Conservation (phyloP, 2,797 vertebrate genomes). For the Acipenser ruthenus region DNA sequence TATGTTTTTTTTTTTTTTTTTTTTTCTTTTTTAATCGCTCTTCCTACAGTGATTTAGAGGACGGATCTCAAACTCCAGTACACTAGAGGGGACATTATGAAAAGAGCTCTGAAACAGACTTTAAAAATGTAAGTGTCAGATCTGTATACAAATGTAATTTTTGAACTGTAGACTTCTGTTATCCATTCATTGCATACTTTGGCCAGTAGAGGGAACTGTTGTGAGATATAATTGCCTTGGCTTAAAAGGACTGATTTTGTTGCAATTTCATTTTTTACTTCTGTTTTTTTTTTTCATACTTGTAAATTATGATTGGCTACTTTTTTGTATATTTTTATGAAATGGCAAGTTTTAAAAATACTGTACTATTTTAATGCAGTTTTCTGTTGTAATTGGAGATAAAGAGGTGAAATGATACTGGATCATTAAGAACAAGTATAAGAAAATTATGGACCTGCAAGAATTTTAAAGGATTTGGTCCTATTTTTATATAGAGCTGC, state of each 20-base stretch:
- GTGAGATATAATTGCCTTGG: not conserved
- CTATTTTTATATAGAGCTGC: slow-evolving; percentile 10
- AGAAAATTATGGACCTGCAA: not conserved
- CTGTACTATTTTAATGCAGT: slow-evolving; percentile 31
- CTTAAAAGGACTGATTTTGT: not conserved
- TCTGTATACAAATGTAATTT: no score
- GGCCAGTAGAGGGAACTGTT: not conserved
- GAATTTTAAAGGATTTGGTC: slow-evolving; percentile 2
- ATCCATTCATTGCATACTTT: not conserved
- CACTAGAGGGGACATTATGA: not conserved
- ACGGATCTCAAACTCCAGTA: no score
- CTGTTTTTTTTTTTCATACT: slow-evolving; percentile 23
- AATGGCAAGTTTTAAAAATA: slow-evolving; percentile 24
- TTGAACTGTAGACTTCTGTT: not conserved
- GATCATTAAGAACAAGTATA: not conserved
- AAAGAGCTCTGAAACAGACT: not conserved
- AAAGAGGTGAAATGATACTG: not conserved
- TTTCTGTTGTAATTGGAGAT: not conserved
- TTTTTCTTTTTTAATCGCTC: no score
- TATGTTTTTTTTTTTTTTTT: no score
- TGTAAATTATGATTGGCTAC: slow-evolving; percentile 42
- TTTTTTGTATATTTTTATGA: slow-evolving; percentile 28
- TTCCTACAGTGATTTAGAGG: no score
- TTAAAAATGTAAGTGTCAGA: no score
- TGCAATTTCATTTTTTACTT: slow-evolving; percentile 9